A percentile compares a stretch with the other conserved stretches of the same genome.
These are phyloP conservation scores for Anguilla pacifica DNA, from an alignment of 2,797 vertebrate genomes.

Conservation along the genomic window DNA sequence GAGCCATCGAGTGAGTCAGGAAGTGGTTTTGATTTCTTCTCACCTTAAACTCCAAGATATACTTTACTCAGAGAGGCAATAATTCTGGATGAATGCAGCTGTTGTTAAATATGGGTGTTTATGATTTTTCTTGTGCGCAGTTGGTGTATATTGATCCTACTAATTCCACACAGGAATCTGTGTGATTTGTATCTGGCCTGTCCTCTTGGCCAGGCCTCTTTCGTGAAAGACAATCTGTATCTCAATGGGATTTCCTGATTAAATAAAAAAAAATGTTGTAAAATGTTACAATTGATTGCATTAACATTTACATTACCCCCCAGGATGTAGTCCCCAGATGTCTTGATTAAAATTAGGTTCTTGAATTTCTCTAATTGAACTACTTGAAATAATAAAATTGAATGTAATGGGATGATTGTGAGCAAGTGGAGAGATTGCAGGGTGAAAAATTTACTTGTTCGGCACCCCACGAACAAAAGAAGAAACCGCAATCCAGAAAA, in stretches of 20 bases:
- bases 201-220: neutral
- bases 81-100: neutral
- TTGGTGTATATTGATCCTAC: neutral
- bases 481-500: neutral
- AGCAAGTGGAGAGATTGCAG: neutral
- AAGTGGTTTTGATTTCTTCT: neutral
- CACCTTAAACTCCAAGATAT: neutral
- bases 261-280: neutral
- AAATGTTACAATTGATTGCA: constrained; percentile 7
- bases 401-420: constrained; percentile 10
- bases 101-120: neutral
- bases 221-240: neutral
- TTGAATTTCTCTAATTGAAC: constrained; percentile 8
- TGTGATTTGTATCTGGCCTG: no score
- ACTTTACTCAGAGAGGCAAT: neutral
- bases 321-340: neutral
- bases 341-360: constrained; percentile 9
- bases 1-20: neutral
- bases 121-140: neutral
- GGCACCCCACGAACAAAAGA: neutral
- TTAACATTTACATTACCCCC: constrained; percentile 6
- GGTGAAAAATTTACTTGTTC: neutral
- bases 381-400: neutral
- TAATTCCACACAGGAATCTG: neutral
- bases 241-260: neutral